phyloP scores from a whole-genome alignment of 2,113 vertebrate genomes.

The Cinclus mexicanus region DNA sequence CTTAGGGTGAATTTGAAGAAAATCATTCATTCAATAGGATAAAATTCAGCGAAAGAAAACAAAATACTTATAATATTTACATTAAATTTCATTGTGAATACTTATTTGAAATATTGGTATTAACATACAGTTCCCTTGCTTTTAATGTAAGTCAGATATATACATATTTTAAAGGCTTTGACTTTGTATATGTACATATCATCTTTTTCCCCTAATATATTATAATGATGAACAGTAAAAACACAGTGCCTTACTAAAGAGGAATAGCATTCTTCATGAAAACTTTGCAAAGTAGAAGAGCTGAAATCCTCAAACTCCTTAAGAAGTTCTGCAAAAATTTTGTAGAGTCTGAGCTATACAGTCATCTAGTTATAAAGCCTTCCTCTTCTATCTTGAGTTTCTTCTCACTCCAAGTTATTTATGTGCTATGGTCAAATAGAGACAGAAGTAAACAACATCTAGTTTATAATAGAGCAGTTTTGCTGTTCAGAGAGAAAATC shows the following conservation, averaged over 20 bases:
- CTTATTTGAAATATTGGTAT: not conserved
- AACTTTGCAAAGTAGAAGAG: not conserved
- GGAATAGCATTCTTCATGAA: not conserved
- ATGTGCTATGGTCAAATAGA: not conserved
- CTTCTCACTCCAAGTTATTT: not conserved
- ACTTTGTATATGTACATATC: not conserved
- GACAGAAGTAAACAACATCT: not conserved
- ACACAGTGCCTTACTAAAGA: not conserved
- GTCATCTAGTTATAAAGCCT: not conserved
- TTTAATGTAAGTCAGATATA: not conserved
- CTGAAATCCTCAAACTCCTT: not conserved
- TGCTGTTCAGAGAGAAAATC: not conserved
- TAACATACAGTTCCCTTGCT: rapidly evolving
- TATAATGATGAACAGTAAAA: not conserved
- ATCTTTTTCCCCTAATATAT: not conserved
- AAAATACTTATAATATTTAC: not conserved
- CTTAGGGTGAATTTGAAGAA: not conserved
- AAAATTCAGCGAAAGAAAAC: not conserved
- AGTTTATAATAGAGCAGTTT: not conserved
- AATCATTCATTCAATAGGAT: not conserved
- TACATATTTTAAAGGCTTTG: not conserved
- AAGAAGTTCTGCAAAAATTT: not conserved
- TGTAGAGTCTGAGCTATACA: not conserved
- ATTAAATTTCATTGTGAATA: not conserved
- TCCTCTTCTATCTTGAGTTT: not conserved